Evolutionary conservation across 2,797 vertebrate species (phyloP).

Genomic region (Apogon talboti): DNA sequence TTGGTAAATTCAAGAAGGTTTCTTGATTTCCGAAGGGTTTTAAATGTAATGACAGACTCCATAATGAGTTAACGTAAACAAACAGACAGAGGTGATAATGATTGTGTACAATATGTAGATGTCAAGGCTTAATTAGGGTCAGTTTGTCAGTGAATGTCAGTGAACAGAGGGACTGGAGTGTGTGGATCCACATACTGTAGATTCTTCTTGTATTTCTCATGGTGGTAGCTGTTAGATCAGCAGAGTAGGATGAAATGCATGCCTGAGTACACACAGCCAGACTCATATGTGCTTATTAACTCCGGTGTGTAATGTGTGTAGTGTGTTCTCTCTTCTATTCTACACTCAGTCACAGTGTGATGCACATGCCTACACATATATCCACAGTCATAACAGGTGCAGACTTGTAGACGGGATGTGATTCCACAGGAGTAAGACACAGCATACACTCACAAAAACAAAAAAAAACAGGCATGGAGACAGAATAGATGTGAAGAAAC

Average conservation of each 20-base stretch:
- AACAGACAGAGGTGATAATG: no score
- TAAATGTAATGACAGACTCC: no score
- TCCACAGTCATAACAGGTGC: constrained; percentile 32
- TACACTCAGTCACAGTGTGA: constrained; percentile 4
- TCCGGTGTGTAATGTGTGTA: constrained; percentile 4
- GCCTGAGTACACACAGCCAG: constrained; percentile 19
- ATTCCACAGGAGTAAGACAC: constrained; percentile 19
- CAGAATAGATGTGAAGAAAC: constrained; percentile 14
- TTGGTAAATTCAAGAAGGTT: no score
- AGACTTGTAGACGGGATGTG: constrained; percentile 37
- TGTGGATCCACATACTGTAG: neutral
- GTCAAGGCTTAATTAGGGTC: neutral
- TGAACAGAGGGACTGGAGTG: neutral
- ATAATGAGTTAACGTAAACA: no score
- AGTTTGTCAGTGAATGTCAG: neutral
- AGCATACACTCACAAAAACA: neutral
- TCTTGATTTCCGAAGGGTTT: no score
- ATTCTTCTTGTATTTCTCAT: neutral
- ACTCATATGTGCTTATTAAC: constrained; percentile 4
- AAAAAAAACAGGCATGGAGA: constrained; percentile 1
- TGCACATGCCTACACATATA: constrained; percentile 13
- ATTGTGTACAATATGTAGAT: neutral
- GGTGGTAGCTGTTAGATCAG: neutral
- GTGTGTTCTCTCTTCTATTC: constrained; percentile 4
- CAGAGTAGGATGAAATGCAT: constrained; percentile 16